Evolutionary conservation across 2,113 vertebrate species (phyloP).

Genomic region (Spea multiplicata): DNA sequence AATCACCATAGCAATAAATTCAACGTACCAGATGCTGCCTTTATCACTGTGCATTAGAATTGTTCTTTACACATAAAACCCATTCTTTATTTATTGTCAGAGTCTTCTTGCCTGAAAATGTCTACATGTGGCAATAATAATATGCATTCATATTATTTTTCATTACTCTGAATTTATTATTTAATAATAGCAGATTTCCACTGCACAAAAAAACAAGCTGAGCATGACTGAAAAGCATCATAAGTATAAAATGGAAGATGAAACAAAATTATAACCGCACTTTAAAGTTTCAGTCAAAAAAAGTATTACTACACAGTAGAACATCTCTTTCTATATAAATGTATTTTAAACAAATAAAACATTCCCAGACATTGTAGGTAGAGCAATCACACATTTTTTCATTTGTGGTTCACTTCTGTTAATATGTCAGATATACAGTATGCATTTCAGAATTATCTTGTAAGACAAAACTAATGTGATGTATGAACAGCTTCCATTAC

Average conservation of each 20-base stretch:
- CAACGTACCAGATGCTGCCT: no score
- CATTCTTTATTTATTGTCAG: no score
- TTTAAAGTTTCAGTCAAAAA: not conserved
- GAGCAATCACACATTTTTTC: not conserved
- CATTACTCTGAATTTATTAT: not conserved
- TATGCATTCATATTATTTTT: not conserved
- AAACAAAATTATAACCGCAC: not conserved
- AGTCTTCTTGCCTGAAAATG: no score
- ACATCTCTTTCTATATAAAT: not conserved
- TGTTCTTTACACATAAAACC: no score
- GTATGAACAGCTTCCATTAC: constrained; percentile 26
- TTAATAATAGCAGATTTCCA: not conserved
- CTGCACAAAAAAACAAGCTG: not conserved
- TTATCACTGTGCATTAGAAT: no score
- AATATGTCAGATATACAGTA: constrained; percentile 17
- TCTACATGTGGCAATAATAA: not conserved
- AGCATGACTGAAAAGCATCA: not conserved
- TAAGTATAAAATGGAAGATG: not conserved
- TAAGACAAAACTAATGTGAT: constrained; percentile 26
- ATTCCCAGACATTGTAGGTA: not conserved
- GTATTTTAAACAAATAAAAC: not conserved
- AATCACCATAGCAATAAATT: no score
- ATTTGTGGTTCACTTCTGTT: not conserved
- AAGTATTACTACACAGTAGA: not conserved
- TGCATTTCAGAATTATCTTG: constrained; percentile 14